phyloP scores from a whole-genome alignment of 2,113 vertebrate species.

The Cichladusa arquata region DNA sequence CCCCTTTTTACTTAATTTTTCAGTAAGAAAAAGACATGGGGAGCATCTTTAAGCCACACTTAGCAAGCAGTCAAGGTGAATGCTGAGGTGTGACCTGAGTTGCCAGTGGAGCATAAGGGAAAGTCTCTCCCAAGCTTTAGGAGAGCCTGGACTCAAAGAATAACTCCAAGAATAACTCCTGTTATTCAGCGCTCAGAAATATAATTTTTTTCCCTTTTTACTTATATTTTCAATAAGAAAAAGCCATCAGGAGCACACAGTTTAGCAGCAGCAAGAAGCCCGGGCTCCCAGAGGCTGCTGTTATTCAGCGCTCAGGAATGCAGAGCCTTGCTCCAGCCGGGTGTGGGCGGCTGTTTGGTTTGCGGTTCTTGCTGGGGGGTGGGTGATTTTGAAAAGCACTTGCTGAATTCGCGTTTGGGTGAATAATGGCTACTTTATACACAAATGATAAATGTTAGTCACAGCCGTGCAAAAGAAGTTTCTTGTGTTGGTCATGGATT shows the following conservation, averaged over 20 bases:
- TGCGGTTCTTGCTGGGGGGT: conserved; percentile 74
- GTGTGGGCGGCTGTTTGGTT: conserved; percentile 79
- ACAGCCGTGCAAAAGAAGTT: conserved; percentile 27
- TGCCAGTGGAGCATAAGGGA: too few species aligned
- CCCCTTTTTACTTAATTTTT: too few species aligned
- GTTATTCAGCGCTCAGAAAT: conserved; percentile 71
- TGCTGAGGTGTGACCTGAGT: too few species aligned
- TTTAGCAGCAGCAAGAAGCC: background rate
- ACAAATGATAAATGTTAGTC: conserved; percentile 71
- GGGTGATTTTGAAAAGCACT: conserved; percentile 67
- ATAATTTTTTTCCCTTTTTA: fast-evolving
- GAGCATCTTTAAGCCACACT: fast-evolving
- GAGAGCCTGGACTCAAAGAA: too few species aligned
- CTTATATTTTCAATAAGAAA: background rate
- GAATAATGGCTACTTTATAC: conserved; percentile 74
- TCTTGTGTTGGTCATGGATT: conserved; percentile 42
- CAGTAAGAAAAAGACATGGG: too few species aligned
- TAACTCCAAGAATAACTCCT: background rate
- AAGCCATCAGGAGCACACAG: background rate
- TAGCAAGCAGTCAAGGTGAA: too few species aligned
- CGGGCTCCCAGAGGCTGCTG: background rate
- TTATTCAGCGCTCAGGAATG: conserved; percentile 79
- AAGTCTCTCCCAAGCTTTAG: too few species aligned
- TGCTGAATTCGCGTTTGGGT: conserved; percentile 75
- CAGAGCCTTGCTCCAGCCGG: conserved; percentile 58